Conservation (phyloP, 2,113 vertebrate genomes). For the Muntiacus reevesi region DNA sequence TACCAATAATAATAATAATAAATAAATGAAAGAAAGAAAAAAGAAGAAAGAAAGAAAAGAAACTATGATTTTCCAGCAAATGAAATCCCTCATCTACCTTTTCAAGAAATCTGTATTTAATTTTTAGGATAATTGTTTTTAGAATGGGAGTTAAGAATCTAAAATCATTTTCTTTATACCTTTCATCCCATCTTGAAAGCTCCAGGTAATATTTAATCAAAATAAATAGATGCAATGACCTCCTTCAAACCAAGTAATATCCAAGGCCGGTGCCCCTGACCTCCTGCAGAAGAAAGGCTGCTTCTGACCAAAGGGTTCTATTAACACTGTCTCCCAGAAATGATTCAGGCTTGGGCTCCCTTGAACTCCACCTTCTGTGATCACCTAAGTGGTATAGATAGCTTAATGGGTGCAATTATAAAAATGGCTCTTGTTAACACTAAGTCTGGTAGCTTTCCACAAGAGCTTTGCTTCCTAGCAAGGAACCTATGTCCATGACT, state of each 20-base stretch:
- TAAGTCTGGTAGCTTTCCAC: conserved; percentile 10
- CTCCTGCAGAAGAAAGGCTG: neutral
- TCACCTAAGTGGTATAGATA: conserved; percentile 2
- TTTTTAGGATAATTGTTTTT: neutral
- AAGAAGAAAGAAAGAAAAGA: neutral
- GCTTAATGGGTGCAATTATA: conserved; percentile 43
- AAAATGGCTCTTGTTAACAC: conserved; percentile 53
- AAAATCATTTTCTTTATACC: neutral
- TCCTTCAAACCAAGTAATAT: conserved; percentile 27
- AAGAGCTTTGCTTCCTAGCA: neutral
- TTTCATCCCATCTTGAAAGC: conserved; percentile 50
- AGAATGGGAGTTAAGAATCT: neutral
- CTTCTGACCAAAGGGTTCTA: neutral
- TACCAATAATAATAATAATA: too few relatives aligned
- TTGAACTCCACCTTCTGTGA: neutral
- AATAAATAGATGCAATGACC: neutral
- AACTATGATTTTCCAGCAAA: neutral
- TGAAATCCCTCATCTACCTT: neutral
- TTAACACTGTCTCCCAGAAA: neutral
- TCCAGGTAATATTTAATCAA: neutral
- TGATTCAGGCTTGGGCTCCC: neutral
- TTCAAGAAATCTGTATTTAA: conserved; percentile 11
- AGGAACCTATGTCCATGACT: neutral
- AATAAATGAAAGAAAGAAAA: too few relatives aligned
- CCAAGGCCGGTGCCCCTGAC: fast-evolving